Percentiles rank a stretch among this genome's conserved stretches.
Conservation (phyloP, 2,888 invertebrate genomes). For the Dichetophora obliterata region DNA sequence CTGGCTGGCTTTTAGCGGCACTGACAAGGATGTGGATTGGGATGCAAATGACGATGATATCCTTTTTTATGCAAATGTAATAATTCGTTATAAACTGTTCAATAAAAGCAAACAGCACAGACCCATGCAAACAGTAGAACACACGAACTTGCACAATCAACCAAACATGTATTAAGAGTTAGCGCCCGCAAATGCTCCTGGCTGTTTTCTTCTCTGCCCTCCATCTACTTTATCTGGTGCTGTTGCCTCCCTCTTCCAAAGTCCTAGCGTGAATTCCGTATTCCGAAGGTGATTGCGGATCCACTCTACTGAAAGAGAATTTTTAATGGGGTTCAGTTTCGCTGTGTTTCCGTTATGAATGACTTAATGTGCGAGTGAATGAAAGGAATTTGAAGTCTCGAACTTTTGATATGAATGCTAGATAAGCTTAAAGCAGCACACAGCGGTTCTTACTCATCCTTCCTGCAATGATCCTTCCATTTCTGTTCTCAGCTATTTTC, state of each 20-base stretch:
- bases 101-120: slow-evolving; percentile 39
- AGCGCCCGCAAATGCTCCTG: too few species aligned
- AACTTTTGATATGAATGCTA: not conserved
- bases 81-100: slow-evolving; percentile 49
- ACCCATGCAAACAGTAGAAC: not conserved
- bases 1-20: not conserved
- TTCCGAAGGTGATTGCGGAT: not conserved
- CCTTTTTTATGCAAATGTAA: slow-evolving; percentile 48
- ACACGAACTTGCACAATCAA: too few species aligned
- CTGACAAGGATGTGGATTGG: not conserved
- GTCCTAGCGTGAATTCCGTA: too few species aligned
- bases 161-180: too few species aligned
- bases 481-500: not conserved
- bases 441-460: not conserved
- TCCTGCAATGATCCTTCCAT: not conserved
- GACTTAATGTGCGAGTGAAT: slow-evolving; percentile 13
- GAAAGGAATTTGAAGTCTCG: not conserved
- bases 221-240: too few species aligned
- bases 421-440: not conserved
- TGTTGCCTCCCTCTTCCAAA: too few species aligned
- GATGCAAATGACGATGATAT: slow-evolving; percentile 33
- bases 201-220: too few species aligned
- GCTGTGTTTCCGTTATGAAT: slow-evolving; percentile 9
- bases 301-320: slow-evolving; percentile 14
- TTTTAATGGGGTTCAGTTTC: slow-evolving; percentile 13